Evolutionary conservation across 2,113 vertebrate species (phyloP).

Genomic region (Macaca mulatta): DNA sequence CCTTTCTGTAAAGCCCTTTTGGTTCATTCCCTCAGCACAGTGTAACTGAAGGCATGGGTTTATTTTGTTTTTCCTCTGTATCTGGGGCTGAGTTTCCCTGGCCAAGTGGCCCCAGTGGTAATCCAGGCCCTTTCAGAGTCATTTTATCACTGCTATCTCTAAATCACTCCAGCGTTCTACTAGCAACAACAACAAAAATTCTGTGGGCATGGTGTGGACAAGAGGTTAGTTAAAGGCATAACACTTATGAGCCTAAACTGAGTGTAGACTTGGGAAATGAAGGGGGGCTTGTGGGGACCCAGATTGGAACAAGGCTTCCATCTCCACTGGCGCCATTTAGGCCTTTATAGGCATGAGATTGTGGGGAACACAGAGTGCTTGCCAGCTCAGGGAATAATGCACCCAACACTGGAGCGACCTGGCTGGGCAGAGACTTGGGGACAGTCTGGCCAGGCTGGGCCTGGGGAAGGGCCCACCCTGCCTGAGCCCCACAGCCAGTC

Average conservation of each 20-base stretch:
- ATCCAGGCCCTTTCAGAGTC: not conserved
- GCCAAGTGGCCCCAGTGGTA: not conserved
- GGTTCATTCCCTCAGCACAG: not conserved
- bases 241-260: not conserved
- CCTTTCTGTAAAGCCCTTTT: not conserved
- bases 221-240: constrained; percentile 35
- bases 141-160: constrained; percentile 34
- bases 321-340: constrained; percentile 46
- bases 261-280: not conserved
- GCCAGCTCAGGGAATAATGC: constrained; percentile 48
- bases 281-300: not conserved
- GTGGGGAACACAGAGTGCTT: constrained; percentile 51
- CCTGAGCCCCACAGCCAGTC: not conserved
- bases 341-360: constrained; percentile 63
- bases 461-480: not conserved
- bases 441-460: not conserved
- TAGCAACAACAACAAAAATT: not conserved
- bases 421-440: constrained; percentile 19
- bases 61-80: not conserved
- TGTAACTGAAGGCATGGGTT: not conserved
- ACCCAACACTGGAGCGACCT: not conserved
- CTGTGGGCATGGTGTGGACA: not conserved
- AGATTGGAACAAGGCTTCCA: constrained; percentile 23
- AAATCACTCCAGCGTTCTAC: not conserved
- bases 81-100: constrained; percentile 7